Evolutionary conservation across 2,113 vertebrate genomes (phyloP).

Genomic region (Oncorhynchus masou): DNA sequence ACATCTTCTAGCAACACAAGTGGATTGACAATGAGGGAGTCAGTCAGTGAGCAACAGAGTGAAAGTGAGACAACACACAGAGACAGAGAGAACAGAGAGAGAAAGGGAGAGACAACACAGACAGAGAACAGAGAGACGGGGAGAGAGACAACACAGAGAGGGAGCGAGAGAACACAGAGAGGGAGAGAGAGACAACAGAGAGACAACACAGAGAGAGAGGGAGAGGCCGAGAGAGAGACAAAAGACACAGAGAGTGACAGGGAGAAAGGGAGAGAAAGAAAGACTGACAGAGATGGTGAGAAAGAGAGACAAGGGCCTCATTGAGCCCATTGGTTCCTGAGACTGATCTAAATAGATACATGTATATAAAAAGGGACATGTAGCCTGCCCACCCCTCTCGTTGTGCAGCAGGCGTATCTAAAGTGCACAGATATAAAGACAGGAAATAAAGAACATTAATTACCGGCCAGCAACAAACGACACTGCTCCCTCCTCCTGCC

Average conservation of each 20-base stretch:
- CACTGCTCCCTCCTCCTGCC: neutral
- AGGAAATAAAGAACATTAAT: neutral
- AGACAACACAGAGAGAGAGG: neutral
- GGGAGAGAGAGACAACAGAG: no score
- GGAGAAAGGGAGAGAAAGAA: no score
- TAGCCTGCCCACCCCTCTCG: neutral
- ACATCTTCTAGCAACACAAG: neutral
- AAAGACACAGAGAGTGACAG: no score
- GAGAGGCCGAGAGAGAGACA: no score
- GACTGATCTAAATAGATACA: neutral
- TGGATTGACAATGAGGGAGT: neutral
- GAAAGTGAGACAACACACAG: neutral
- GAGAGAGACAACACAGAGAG: neutral
- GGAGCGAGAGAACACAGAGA: no score
- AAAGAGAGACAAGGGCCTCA: neutral
- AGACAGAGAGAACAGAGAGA: neutral
- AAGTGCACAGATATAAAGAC: conserved; percentile 7
- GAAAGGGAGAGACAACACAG: no score
- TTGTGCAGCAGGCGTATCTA: neutral
- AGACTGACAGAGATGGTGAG: neutral
- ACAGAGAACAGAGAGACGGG: no score
- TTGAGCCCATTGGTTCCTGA: neutral
- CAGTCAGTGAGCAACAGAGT: neutral
- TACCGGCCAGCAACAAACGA: neutral
- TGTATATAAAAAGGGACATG: neutral